phyloP scores from a whole-genome alignment of 2,797 vertebrate genomes.

The Macropodus opercularis region DNA sequence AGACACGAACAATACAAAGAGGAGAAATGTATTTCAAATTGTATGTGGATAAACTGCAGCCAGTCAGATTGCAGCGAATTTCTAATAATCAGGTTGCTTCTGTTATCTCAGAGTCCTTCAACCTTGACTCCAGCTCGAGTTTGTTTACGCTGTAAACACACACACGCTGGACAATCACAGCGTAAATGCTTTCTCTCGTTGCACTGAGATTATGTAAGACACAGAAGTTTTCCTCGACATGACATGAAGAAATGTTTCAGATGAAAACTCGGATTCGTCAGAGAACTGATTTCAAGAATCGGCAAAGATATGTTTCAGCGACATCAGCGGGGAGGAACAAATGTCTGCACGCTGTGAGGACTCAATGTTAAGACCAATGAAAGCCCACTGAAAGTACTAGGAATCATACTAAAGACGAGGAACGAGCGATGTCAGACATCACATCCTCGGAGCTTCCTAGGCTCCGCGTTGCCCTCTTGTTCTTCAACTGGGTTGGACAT shows the following conservation, averaged over 20 bases:
- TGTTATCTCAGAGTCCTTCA: constrained; percentile 9
- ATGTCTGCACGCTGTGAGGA: constrained; percentile 19
- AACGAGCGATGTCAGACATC: constrained; percentile 36
- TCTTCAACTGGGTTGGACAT: constrained; percentile 37
- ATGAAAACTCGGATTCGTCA: constrained; percentile 35
- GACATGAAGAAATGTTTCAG: constrained; percentile 29
- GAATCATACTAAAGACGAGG: constrained; percentile 39
- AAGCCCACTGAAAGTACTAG: constrained; percentile 41
- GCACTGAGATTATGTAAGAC: constrained; percentile 32
- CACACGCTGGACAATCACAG: not conserved
- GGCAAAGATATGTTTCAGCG: constrained; percentile 3
- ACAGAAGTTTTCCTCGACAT: constrained; percentile 17
- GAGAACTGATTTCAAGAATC: constrained; percentile 19
- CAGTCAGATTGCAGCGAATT: constrained; percentile 40
- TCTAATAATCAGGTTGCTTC: constrained; percentile 14
- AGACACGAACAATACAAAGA: constrained; percentile 59
- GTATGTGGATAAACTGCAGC: constrained; percentile 21
- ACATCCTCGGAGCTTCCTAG: constrained; percentile 36
- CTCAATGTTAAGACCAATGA: constrained; percentile 30
- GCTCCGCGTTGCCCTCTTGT: constrained; percentile 62
- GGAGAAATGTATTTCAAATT: constrained; percentile 44
- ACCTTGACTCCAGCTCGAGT: constrained; percentile 21
- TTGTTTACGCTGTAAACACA: constrained; percentile 72
- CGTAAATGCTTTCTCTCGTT: constrained; percentile 19
- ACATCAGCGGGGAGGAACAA: constrained; percentile 15